Evolutionary conservation across 1,140 invertebrate species (phyloP).

Genomic region (Cataglyphis hispanica): DNA sequence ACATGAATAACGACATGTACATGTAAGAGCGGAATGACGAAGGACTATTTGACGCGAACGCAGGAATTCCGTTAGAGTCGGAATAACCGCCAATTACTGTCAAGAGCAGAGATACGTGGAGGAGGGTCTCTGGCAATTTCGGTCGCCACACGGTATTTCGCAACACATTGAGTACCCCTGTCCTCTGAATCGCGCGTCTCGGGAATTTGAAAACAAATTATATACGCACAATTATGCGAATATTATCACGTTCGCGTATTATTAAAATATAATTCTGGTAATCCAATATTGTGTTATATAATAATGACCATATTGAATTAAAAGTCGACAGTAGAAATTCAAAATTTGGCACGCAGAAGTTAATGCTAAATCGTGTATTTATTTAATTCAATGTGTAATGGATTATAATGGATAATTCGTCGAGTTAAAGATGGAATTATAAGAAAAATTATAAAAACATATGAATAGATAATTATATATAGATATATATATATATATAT

Average conservation of each 20-base stretch:
- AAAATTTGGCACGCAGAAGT: background rate
- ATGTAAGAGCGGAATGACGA: slow-evolving; percentile 57
- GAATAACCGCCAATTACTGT: slow-evolving; percentile 84
- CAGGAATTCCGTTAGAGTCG: slow-evolving; percentile 75
- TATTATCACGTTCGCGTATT: background rate
- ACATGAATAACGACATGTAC: slow-evolving; percentile 45
- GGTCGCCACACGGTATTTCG: slow-evolving; percentile 69
- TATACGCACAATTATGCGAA: background rate
- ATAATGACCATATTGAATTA: background rate
- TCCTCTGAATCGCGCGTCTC: slow-evolving; percentile 42
- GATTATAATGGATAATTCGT: background rate
- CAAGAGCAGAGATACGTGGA: slow-evolving; percentile 76
- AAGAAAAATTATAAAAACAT: background rate
- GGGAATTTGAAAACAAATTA: slow-evolving; percentile 56
- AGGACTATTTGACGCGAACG: slow-evolving; percentile 67
- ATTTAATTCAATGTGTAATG: slow-evolving; percentile 18
- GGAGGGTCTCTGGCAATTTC: slow-evolving; percentile 69
- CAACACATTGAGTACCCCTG: slow-evolving; percentile 66
- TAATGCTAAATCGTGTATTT: background rate
- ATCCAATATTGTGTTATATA: background rate
- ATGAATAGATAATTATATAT: background rate
- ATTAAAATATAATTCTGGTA: slow-evolving; percentile 26
- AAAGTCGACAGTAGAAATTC: background rate
- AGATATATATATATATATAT: no score
- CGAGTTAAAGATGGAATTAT: no score